Percentiles rank a stretch among this genome's conserved stretches.
phyloP scores from a whole-genome alignment of 2,113 vertebrate genomes.

The Ranitomeya variabilis region DNA sequence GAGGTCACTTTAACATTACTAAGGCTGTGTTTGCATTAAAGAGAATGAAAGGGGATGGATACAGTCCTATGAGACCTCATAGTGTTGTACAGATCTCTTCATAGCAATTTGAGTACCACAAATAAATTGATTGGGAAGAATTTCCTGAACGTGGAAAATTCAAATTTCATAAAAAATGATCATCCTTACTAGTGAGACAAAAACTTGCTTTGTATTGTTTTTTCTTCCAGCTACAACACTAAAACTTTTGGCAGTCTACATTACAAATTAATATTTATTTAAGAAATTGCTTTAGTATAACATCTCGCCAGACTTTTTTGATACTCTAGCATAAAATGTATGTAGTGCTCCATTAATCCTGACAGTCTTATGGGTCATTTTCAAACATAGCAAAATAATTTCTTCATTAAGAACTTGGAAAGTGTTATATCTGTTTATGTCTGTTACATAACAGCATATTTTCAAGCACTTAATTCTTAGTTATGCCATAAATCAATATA shows the following conservation, averaged over 20 bases:
- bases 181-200: background rate
- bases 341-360: conserved; percentile 27
- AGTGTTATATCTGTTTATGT: conserved; percentile 9
- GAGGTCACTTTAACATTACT: no score
- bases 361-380: conserved; percentile 13
- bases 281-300: background rate
- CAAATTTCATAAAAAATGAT: no score
- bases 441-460: conserved; percentile 50
- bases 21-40: no score
- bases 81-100: no score
- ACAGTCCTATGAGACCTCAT: no score
- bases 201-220: background rate
- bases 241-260: background rate
- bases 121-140: no score
- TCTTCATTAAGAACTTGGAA: conserved; percentile 30
- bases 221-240: background rate
- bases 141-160: no score
- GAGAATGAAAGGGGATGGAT: no score
- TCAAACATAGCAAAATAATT: conserved; percentile 40
- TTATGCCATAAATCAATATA: conserved; percentile 48
- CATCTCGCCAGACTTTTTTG: background rate
- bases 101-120: no score
- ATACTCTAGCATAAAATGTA: conserved; percentile 27
- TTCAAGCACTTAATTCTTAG: conserved; percentile 30
- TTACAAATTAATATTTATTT: conserved; percentile 27